Percentiles rank a stretch among this genome's conserved stretches.
These are phyloP conservation scores for Paedocypris micromegethes DNA, from an alignment of 2,797 vertebrate species.

Conservation along the genomic window DNA sequence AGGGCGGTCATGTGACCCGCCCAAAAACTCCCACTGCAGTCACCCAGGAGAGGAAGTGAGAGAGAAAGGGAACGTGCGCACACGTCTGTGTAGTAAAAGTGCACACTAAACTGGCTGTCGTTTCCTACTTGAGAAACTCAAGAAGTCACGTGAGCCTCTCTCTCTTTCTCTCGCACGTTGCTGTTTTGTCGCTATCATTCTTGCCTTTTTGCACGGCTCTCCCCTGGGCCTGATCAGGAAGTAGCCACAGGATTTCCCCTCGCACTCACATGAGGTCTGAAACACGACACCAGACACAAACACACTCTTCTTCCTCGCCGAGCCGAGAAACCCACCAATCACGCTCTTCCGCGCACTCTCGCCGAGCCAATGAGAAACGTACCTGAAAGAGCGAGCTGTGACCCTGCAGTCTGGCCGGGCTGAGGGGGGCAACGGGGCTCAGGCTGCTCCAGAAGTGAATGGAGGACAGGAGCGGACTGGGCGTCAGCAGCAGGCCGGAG, in stretches of 20 bases:
- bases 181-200: neutral
- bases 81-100: constrained; percentile 17
- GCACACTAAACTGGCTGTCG: constrained; percentile 37
- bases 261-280: constrained; percentile 49
- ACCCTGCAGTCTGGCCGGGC: constrained; percentile 88
- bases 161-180: too few relatives aligned
- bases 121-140: neutral
- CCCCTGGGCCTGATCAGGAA: constrained; percentile 55
- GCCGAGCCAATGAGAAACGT: constrained; percentile 17
- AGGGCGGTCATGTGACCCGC: constrained; percentile 18
- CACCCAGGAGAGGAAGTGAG: constrained; percentile 38
- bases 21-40: constrained; percentile 22
- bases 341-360: neutral
- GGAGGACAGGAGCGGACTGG: constrained; percentile 87
- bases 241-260: constrained; percentile 58
- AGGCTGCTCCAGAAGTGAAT: constrained; percentile 96
- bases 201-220: constrained; percentile 14
- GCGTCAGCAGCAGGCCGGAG: constrained; percentile 86
- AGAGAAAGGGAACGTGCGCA: constrained; percentile 22
- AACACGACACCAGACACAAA: constrained; percentile 51
- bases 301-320: neutral
- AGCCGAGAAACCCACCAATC: constrained; percentile 11
- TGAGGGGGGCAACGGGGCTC: constrained; percentile 90
- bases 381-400: constrained; percentile 92
- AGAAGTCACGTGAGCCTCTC: constrained; percentile 31